Evolutionary conservation across 2,113 vertebrate genomes (phyloP), one percentile per base, ranked within the genome.

Genomic region (Platycercus adscitus): DNA sequence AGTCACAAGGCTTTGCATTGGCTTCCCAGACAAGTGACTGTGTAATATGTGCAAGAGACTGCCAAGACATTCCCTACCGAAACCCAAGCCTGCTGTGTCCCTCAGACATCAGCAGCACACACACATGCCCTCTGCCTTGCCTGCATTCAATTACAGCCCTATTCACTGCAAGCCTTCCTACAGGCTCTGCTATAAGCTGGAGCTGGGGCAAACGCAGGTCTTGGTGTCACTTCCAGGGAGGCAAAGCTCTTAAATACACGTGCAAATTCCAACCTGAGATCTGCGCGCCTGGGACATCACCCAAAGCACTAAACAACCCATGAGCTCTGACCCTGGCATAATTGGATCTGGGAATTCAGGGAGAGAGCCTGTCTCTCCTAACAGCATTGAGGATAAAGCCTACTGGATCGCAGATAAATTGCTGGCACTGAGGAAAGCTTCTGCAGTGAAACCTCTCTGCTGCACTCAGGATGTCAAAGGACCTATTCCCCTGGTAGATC

Each of bases 321-420:
- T 91, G 94, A 94, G 76, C 91, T 95, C 80, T 96, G 97, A 96
- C 90, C 92, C 88, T 84, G 94, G 50, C 71, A 79, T 94, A 95
- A 97, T 53, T 95, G 91, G 78, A 88, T 95, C 87, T 93, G 91
- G 95, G 90, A 96, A 91, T 91, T 85, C n/a, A 81, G 93, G 69
- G 82, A 69, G 35, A 64, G 68, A 93, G 53, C 50, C 80, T 73
- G 43, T 68, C 87, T 90, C 70, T 83, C 41, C 78, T 50, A 78
- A 84, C 21, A 43, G 90, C 28, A 0, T 5, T 29, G 76, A 55
- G 94, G 94, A 93, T 89, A 90, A 81, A 94, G 76, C 91, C 50
- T 50, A 81, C 17, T 49, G 71, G 93, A 95, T 87, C 10, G 0
- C 81, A 89, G 95, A 93, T 86, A 91, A 94, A 97, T 85, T 82